Base-by-base conservation (phyloP, 2,113 vertebrate species). In the Prinia subflava region DNA sequence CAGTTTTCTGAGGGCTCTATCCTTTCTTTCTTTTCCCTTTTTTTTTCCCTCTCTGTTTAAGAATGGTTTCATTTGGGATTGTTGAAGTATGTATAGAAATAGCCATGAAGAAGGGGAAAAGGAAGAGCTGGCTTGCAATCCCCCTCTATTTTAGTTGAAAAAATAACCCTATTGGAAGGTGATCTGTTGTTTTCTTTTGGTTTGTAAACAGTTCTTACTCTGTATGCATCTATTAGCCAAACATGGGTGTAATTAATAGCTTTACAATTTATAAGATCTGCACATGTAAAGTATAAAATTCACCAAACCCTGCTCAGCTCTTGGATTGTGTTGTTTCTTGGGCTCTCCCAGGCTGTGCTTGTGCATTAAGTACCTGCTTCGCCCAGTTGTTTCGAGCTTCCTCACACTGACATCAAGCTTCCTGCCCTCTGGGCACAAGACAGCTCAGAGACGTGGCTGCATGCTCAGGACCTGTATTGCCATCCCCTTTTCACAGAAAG, bases 1-100 rank as follows among this genome's bases (percentile, higher is more conserved):
- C 96, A 97, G 92, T 96, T 94, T 97, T 96, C 90, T 95, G 96
- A 93, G 95, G 88, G 91, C 91, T 96, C 94, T 71, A 50, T 95
- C 88, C 92, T 93, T 95, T 49, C 90, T 96, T 96, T 96, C 83
- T 96, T 92, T 55, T 24, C 27, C 24, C 7, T 7, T 6, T 13
- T 39, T 47, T 11, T 4, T 6, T 41, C 25, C 2, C 16, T 2
- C 49, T 44, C 18, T 1, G 2, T 96, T 95, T 92, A 57, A 92
- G 83, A 94, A 85, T 70, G 35, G 63, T 93, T 93, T 86, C 41
- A 23, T 96, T 96, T 86, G 68, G 78, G 42, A 68, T 94, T 96
- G 92, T 96, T 91, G 30, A 95, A 89, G 83, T 82, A 91, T 93
- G 83, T 96, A 84, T 96, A 93, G 90, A 95, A 96, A 89, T 65